A percentile compares a stretch with the other conserved stretches of the same genome.
phyloP scores from a whole-genome alignment of 2,888 invertebrate genomes.

The Idaea aversata region DNA sequence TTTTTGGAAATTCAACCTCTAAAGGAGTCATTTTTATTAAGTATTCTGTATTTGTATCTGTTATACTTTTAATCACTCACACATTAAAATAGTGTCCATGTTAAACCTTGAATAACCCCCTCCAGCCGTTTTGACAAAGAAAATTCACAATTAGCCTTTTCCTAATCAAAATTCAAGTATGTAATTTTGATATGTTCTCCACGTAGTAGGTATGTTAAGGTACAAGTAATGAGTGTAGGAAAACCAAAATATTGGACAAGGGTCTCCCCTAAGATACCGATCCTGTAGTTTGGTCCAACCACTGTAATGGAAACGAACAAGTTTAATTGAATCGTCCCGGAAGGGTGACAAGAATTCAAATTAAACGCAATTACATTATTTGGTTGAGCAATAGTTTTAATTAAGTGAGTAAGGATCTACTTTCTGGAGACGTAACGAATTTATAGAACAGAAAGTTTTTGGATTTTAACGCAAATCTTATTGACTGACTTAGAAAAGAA shows the following conservation, averaged over 20 bases:
- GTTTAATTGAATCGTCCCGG: constrained; percentile 68
- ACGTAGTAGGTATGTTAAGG: neutral
- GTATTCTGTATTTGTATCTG: no score
- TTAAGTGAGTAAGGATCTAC: constrained; percentile 6
- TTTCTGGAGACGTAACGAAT: constrained; percentile 8
- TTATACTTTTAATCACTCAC: no score
- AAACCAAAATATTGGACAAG: constrained; percentile 22
- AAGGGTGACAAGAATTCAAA: constrained; percentile 64
- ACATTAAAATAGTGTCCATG: no score
- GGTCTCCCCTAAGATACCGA: constrained; percentile 22
- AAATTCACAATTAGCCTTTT: no score
- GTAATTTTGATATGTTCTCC: neutral
- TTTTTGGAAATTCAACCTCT: no score
- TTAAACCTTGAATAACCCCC: no score
- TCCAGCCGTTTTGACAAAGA: no score
- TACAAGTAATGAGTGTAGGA: constrained; percentile 10
- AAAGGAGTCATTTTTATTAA: no score
- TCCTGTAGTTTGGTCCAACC: constrained; percentile 39
- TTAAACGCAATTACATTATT: constrained; percentile 49
- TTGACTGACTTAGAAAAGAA: no score
- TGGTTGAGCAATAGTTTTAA: constrained; percentile 30
- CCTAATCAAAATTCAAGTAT: no score
- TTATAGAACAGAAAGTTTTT: no score
- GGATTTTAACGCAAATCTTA: no score
- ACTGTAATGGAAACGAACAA: constrained; percentile 61